Evolutionary conservation across 2,797 vertebrate species (phyloP), one percentile per base, ranked within the genome.

Genomic region (Adrianichthys oophorus): DNA sequence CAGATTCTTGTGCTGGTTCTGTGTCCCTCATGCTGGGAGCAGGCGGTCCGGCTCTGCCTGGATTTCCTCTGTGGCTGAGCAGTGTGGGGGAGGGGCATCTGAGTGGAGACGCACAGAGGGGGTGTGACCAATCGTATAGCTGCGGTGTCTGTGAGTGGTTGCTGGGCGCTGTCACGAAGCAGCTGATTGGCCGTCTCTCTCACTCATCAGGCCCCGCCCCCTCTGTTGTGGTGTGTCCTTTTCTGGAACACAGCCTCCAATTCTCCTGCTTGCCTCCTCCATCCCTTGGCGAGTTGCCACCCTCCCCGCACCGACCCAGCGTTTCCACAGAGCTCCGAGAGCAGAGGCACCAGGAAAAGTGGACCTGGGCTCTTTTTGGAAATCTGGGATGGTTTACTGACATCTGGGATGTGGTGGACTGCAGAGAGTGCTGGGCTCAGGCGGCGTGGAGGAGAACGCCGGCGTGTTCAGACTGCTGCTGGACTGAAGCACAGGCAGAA

Each of bases 121-220:
- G 91, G 91, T 90, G 91, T 90, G 90, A 91, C 91, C 91, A 92
- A 92, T 92, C 85, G 47, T 52, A 17, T 76, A 57, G 75, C 76
- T 48, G 83, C 73, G 70, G 72, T 75, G 64, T 75, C 83, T 78
- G 74, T 50, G 66, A 82, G 75, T 43, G 48, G 63, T 53, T 29
- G 7, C 59, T 47, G 14, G 0, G 41, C 10, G 15, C 48, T 7
- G 16, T 45, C 66, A 42, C 32, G 32, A 4, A 12, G 32, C 10
- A 4, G 32, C 23, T 40, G 16, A 46, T 12, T 46, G 44, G 17
- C 21, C 44, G 10, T 56, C 41, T 50, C 44, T 41, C 44, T 44
- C 54, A 15, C 41, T 46, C 56, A 15, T 15, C 44, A 45, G n/a
- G n/a, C 16, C 17, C 16, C 8, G 16, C n/a, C 18, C 17, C 44